Percentiles rank a stretch among this genome's conserved stretches.
phyloP scores from a whole-genome alignment of 2,797 vertebrate genomes.

The Hirundo rustica region DNA sequence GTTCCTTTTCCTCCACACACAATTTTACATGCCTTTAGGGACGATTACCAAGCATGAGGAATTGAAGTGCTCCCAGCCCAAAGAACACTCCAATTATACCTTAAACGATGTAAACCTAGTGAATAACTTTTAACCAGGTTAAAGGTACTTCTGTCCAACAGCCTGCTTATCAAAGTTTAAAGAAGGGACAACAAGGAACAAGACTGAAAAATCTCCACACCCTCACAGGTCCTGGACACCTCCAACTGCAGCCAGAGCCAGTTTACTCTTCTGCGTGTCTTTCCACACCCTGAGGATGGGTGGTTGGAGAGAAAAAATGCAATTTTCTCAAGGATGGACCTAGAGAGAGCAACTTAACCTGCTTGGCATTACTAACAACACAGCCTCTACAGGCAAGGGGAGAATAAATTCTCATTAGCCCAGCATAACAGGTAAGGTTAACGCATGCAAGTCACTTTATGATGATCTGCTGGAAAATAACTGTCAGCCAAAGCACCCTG shows the following conservation, averaged over 20 bases:
- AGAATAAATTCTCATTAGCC: slow-evolving; percentile 31
- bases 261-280: not conserved
- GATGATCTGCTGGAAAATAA: slow-evolving; percentile 11
- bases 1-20: slow-evolving; percentile 37
- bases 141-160: slow-evolving; percentile 55
- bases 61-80: slow-evolving; percentile 42
- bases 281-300: not conserved
- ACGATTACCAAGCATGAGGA: slow-evolving; percentile 30
- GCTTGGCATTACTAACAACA: not conserved
- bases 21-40: slow-evolving; percentile 17
- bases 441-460: not conserved
- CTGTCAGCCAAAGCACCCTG: not conserved
- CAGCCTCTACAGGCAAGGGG: not conserved
- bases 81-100: slow-evolving; percentile 43
- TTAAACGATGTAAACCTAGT: slow-evolving; percentile 45
- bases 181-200: not conserved
- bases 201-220: not conserved
- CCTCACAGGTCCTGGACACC: not conserved
- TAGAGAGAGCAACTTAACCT: not conserved
- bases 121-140: slow-evolving; percentile 47
- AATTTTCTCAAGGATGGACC: not conserved
- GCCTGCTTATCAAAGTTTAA: slow-evolving; percentile 4
- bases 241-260: not conserved
- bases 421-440: not conserved
- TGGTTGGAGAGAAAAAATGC: not conserved